These are phyloP conservation scores for Agraylea sexmaculata DNA, from an alignment of 1,140 invertebrate genomes.

Conservation along the genomic window DNA sequence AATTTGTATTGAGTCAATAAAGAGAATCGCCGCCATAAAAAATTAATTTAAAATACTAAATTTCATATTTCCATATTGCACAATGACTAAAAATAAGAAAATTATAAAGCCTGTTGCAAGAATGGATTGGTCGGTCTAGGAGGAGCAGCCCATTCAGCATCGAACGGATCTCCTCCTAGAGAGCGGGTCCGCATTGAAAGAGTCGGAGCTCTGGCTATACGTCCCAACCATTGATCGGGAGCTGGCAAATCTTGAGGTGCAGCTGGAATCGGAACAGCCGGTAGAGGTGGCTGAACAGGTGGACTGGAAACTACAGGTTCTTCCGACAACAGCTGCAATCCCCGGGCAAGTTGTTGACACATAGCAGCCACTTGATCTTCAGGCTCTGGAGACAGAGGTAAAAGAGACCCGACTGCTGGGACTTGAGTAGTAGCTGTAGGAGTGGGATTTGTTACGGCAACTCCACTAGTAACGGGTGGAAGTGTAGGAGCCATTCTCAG, in stretches of 20 bases:
- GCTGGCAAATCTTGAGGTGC: slow-evolving; percentile 43
- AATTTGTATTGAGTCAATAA: too few species aligned
- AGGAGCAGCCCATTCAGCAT: slow-evolving; percentile 71
- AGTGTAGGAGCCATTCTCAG: slow-evolving; percentile 45
- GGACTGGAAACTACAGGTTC: slow-evolving; percentile 25
- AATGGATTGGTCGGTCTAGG: slow-evolving; percentile 26
- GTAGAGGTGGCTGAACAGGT: slow-evolving; percentile 24
- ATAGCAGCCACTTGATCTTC: slow-evolving; percentile 32
- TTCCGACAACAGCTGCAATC: slow-evolving; percentile 33
- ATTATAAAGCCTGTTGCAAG: slow-evolving; percentile 19
- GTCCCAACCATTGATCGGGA: slow-evolving; percentile 68
- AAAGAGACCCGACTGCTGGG: slow-evolving; percentile 27
- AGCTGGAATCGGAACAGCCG: slow-evolving; percentile 18
- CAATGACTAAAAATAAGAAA: too few species aligned
- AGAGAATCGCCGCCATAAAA: too few species aligned
- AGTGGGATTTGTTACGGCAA: slow-evolving; percentile 31
- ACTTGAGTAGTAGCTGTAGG: slow-evolving; percentile 27
- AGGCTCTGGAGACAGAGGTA: slow-evolving; percentile 24
- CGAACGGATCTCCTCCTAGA: slow-evolving; percentile 59
- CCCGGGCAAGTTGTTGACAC: slow-evolving; percentile 35
- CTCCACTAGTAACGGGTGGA: slow-evolving; percentile 29
- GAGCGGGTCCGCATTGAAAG: slow-evolving; percentile 44
- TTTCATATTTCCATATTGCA: too few species aligned
- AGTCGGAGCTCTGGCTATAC: slow-evolving; percentile 49
- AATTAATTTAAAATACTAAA: too few species aligned